Conservation (phyloP, 2,888 invertebrate species). For the Stramonita haemastoma region DNA sequence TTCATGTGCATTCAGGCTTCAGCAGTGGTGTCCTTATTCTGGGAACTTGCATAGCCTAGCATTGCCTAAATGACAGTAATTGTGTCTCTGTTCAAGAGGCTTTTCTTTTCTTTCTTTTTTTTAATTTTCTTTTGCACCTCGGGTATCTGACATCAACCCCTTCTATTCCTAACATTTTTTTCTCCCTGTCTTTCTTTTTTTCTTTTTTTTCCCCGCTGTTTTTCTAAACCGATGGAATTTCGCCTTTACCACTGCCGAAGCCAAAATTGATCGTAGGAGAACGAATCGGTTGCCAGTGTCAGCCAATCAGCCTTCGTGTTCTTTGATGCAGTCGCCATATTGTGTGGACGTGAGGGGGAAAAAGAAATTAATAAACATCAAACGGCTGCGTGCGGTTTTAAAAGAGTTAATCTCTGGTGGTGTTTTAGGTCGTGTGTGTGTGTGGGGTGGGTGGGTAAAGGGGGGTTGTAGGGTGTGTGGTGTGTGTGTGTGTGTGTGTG, state of each 20-base stretch:
- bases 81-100: neutral
- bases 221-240: slow-evolving; percentile 6
- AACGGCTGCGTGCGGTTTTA: too few relatives aligned
- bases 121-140: neutral
- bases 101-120: too few relatives aligned
- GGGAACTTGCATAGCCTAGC: neutral
- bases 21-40: too few relatives aligned
- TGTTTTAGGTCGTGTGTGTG: too few relatives aligned
- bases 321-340: too few relatives aligned
- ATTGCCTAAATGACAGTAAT: slow-evolving; percentile 8
- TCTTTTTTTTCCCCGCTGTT: neutral
- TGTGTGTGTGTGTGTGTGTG: neutral
- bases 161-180: neutral
- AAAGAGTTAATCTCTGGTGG: too few relatives aligned
- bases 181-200: too few relatives aligned
- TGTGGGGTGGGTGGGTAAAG: too few relatives aligned
- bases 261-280: neutral
- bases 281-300: neutral
- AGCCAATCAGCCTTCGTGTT: neutral
- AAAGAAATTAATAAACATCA: too few relatives aligned
- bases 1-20: neutral
- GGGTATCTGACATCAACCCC: neutral
- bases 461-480: too few relatives aligned
- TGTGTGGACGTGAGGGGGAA: too few relatives aligned
- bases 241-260: neutral